Evolutionary conservation across 2,797 vertebrate species (phyloP).

Genomic region (Gambelia wislizenii): DNA sequence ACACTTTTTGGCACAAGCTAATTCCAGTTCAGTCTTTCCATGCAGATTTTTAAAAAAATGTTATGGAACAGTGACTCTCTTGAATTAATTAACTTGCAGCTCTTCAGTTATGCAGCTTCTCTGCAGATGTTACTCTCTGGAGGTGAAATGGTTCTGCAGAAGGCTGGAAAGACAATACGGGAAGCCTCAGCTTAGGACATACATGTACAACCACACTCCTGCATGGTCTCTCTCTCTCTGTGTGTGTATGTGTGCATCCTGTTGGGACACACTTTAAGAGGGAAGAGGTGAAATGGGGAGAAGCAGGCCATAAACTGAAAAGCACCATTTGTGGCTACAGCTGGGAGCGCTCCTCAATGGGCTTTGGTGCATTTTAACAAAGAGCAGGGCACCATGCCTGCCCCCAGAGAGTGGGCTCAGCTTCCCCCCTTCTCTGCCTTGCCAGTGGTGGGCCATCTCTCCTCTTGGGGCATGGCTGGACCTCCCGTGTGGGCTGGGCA

Average conservation of each 20-base stretch:
- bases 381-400: no score
- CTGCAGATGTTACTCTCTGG: conserved; percentile 46
- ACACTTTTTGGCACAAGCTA: conserved; percentile 57
- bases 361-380: neutral
- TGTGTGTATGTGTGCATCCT: no score
- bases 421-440: neutral
- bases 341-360: neutral
- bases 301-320: neutral
- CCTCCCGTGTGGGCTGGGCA: neutral
- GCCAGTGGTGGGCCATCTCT: no score
- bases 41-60: conserved; percentile 54
- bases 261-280: neutral
- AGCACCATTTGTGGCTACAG: no score
- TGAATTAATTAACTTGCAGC: conserved; percentile 63
- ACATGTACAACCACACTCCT: neutral
- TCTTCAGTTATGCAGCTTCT: conserved; percentile 60
- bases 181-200: neutral
- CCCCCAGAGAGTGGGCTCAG: no score
- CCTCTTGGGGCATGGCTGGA: no score
- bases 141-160: conserved; percentile 27
- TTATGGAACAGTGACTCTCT: conserved; percentile 66
- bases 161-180: neutral
- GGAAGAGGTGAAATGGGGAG: neutral
- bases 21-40: conserved; percentile 50
- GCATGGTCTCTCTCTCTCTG: no score